Conservation (phyloP, 2,888 invertebrate species). For the Drosophila kokeensis region DNA sequence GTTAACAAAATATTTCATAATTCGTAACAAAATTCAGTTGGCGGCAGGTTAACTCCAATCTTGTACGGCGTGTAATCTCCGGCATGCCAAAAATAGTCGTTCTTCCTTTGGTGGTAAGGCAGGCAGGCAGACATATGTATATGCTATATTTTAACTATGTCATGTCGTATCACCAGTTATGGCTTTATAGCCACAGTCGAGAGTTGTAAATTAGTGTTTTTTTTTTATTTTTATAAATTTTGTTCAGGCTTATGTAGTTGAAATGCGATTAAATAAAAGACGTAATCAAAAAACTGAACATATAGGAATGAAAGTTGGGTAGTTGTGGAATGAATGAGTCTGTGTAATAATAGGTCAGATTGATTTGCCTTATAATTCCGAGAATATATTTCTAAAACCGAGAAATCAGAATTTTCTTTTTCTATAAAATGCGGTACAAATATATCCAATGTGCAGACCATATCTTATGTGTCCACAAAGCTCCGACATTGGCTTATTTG, state of each 20-base stretch:
- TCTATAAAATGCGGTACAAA: not conserved
- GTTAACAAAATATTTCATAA: not conserved
- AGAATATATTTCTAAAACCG: not conserved
- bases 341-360: not conserved
- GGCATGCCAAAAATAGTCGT: not conserved
- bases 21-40: not conserved
- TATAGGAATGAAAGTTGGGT: not conserved
- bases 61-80: not conserved
- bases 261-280: conserved; percentile 30
- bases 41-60: not conserved
- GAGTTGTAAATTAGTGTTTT: conserved; percentile 41
- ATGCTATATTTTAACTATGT: not conserved
- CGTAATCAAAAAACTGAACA: conserved; percentile 18
- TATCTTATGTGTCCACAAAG: not conserved
- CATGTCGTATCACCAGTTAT: conserved; percentile 6
- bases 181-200: conserved; percentile 13
- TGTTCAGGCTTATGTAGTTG: conserved; percentile 8
- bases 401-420: not conserved
- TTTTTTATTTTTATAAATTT: conserved; percentile 32
- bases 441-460: not conserved
- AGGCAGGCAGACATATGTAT: not conserved
- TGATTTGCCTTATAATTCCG: not conserved
- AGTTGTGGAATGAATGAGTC: not conserved
- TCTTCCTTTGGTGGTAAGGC: not conserved
- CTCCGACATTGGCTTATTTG: not conserved